Conservation (phyloP, 1,140 invertebrate species). For the Caenorhabditis elegans region WBcel235 BX284604.4:9689001-9689500, state of each 20-base stretch:
- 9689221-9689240: slow-evolving; percentile 41
- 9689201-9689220: slow-evolving; percentile 46
- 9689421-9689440: too few relatives aligned
- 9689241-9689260: slow-evolving; percentile 44
- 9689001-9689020: too few relatives aligned
- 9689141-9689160: slow-evolving; percentile 47
- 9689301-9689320: neutral
- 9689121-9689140: slow-evolving; percentile 40
- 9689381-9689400: neutral
- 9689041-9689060: slow-evolving; percentile 43
- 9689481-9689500: too few relatives aligned
- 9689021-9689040: slow-evolving; percentile 48
- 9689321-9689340: slow-evolving; percentile 20
- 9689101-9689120: slow-evolving; percentile 45
- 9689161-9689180: slow-evolving; percentile 41
- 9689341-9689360: slow-evolving; percentile 6
- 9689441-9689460: too few relatives aligned
- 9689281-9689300: slow-evolving; percentile 18
- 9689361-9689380: slow-evolving; percentile 1
- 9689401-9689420: too few relatives aligned
- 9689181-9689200: slow-evolving; percentile 41
- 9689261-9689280: slow-evolving; percentile 27
- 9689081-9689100: slow-evolving; percentile 50
- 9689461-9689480: too few relatives aligned
- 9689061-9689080: slow-evolving; percentile 50